Base-by-base conservation (phyloP, 2,888 invertebrate genomes). In the Latrodectus hesperus region DNA sequence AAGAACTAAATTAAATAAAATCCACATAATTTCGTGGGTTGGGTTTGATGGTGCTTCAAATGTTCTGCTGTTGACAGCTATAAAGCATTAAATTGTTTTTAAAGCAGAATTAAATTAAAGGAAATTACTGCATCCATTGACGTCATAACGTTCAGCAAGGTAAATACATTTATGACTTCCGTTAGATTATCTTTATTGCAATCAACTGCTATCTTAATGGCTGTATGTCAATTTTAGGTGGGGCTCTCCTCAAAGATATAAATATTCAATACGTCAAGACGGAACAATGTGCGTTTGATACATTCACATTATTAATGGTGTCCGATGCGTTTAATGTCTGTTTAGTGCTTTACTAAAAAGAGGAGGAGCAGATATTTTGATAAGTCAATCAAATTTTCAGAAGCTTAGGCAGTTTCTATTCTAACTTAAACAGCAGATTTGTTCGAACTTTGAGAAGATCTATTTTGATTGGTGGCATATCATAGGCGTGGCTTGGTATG, bases 181-280 rank as follows among this genome's bases (percentile, higher is more conserved):
- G 60, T 60, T 60, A 60, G 60, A 11, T 60, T 60, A 60, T 60
- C 60, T 60, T 60, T 60, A 60, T 60, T 60, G 60, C 60, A 16
- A 60, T 60, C 60, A 60, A 16, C 60, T n/a, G 12, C 60, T 60
- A 12, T 12, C n/a, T 16, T n/a, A 16, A 16, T 60, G 60, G 11
- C 12, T 16, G 60, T 16, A 16, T 16, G 60, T 60, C 60, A 38
- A 38, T 38, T 60, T 12, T 16, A 60, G 60, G 60, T 60, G 60
- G 60, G 60, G 60, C 60, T 60, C 60, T 16, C 60, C 3, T 60
- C 14, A 16, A 12, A 60, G 60, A 16, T n/a, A 60, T 60, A 60
- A 60, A 60, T 60, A 60, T 60, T 60, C n/a, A 60, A 16, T 60
- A n/a, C n/a, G 60, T 60, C 60, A 60, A 38, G 60, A 16, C 60